Percentiles rank a stretch among this genome's conserved stretches.
phyloP scores from a whole-genome alignment of 64 coral and sea anemone genomes.

The Actinia tenebrosa region DNA sequence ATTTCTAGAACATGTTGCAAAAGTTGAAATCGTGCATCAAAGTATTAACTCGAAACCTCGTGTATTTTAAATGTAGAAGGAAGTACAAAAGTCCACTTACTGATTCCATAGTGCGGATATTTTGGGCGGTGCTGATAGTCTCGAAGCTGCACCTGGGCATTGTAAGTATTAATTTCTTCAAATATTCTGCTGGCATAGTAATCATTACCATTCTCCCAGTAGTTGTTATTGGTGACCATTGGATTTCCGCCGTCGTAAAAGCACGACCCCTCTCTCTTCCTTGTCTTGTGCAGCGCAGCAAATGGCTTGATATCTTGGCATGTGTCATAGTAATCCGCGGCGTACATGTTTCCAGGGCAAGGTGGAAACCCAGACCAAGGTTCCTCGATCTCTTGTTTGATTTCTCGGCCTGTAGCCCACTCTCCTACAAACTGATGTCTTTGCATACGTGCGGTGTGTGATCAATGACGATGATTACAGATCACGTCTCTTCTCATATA shows the following conservation, averaged over 20 bases:
- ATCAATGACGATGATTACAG: not conserved
- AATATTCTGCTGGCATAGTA: slow-evolving; percentile 6
- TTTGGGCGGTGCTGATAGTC: not conserved
- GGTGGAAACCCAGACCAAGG: not conserved
- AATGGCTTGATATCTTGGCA: slow-evolving; percentile 29
- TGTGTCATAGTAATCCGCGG: not conserved
- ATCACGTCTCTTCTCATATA: not conserved
- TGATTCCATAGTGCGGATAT: slow-evolving; percentile 1
- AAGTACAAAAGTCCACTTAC: not conserved
- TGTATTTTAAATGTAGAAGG: not conserved
- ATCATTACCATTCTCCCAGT: slow-evolving; percentile 15
- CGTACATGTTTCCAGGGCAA: slow-evolving; percentile 3
- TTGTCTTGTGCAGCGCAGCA: slow-evolving; percentile 9
- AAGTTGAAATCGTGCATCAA: not conserved
- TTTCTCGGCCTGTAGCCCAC: not conserved
- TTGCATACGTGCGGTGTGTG: not conserved
- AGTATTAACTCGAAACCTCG: not conserved
- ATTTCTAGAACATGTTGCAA: not conserved
- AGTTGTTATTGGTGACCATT: not conserved
- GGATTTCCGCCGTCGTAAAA: not conserved
- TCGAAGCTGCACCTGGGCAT: not conserved
- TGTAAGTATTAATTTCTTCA: not conserved
- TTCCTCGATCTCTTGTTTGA: slow-evolving; percentile 1
- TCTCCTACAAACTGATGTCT: not conserved
- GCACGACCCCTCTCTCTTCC: slow-evolving; percentile 3